These are phyloP conservation scores for Dromius quadrimaculatus DNA, from an alignment of 2,888 invertebrate species.

Conservation along the genomic window DNA sequence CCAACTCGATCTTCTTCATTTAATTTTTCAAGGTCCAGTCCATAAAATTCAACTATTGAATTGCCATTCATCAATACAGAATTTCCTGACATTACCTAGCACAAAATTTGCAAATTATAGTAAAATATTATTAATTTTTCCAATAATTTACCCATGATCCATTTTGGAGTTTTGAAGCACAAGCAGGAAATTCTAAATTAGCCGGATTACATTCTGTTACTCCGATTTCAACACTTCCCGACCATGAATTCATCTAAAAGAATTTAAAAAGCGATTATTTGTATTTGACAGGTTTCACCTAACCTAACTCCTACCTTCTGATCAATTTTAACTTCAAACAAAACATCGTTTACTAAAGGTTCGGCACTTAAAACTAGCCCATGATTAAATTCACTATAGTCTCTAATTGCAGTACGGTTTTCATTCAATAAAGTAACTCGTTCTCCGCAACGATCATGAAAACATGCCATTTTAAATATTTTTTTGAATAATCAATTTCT, in stretches of 20 bases:
- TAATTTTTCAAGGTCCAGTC: constrained; percentile 85
- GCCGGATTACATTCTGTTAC: constrained; percentile 79
- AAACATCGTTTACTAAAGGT: constrained; percentile 82
- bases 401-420: constrained; percentile 84
- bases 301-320: constrained; percentile 76
- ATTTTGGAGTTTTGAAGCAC: constrained; percentile 82
- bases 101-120: constrained; percentile 54
- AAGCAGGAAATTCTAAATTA: constrained; percentile 77
- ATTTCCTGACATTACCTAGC: constrained; percentile 86
- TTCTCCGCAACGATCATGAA: constrained; percentile 86
- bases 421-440: constrained; percentile 86
- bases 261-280: neutral
- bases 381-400: constrained; percentile 86
- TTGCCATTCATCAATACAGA: constrained; percentile 88
- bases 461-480: constrained; percentile 69
- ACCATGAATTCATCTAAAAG: constrained; percentile 82
- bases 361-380: constrained; percentile 88
- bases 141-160: constrained; percentile 84
- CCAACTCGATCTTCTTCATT: constrained; percentile 87
- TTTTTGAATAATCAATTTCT: constrained; percentile 47
- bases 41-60: constrained; percentile 85
- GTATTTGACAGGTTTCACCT: constrained; percentile 1
- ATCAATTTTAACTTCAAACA: constrained; percentile 90
- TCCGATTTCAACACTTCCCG: constrained; percentile 82
- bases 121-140: neutral